These are phyloP conservation scores for Xanthorhoe spadicearia DNA, from an alignment of 2,888 invertebrate species.

Conservation along the genomic window DNA sequence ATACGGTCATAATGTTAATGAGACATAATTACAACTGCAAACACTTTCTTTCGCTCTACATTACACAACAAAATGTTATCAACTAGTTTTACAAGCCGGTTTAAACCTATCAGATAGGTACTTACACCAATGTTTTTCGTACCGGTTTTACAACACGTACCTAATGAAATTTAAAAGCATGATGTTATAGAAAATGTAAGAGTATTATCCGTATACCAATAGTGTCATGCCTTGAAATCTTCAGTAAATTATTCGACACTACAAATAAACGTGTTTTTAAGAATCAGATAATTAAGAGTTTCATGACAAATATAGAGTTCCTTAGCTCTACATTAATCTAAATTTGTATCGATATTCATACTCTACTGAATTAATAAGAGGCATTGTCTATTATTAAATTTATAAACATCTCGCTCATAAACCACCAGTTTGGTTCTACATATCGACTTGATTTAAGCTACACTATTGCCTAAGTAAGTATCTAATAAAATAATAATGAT, in stretches of 20 bases:
- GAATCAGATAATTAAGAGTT: background rate
- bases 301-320: background rate
- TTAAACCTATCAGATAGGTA: conserved; percentile 5
- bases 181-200: background rate
- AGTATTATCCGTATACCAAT: background rate
- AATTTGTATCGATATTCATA: no score
- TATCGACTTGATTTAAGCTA: no score
- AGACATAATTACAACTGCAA: background rate
- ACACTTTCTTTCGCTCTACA: background rate
- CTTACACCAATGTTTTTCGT: background rate
- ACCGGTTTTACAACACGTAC: background rate
- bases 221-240: background rate
- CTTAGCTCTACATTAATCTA: background rate
- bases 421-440: no score
- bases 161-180: background rate
- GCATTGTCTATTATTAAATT: no score
- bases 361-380: no score
- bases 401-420: no score
- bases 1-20: background rate
- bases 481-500: no score
- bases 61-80: conserved; percentile 9
- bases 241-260: background rate
- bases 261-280: background rate
- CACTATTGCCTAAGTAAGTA: no score
- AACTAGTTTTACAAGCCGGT: conserved; percentile 21